A percentile compares a stretch with the other conserved stretches of the same genome.
phyloP scores from a whole-genome alignment of 1,140 invertebrate genomes.

The Aphidius gifuensis region DNA sequence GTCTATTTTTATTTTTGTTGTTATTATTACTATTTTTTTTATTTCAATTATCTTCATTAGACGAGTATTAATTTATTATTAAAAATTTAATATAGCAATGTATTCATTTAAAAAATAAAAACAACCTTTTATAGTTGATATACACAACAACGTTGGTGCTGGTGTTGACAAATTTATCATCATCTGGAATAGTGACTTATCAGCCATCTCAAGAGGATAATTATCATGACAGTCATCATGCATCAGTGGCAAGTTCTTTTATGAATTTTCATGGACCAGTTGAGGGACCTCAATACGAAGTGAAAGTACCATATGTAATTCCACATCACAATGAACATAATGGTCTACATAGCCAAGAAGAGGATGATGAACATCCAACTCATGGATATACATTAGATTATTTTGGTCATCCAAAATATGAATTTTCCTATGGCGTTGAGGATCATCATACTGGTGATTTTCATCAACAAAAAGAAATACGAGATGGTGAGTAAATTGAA shows the following conservation, averaged over 20 bases:
- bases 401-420: conserved; percentile 62
- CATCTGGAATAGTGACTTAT: conserved; percentile 28
- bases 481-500: conserved; percentile 48
- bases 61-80: too few species aligned
- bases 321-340: conserved; percentile 31
- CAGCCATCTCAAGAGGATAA: conserved; percentile 27
- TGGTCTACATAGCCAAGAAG: conserved; percentile 31
- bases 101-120: too few species aligned
- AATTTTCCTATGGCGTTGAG: conserved; percentile 68
- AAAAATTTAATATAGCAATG: too few species aligned
- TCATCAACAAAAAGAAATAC: conserved; percentile 53
- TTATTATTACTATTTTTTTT: too few species aligned
- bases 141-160: too few species aligned
- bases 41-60: too few species aligned
- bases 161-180: conserved; percentile 15
- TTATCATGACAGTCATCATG: conserved; percentile 32
- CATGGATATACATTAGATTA: conserved; percentile 35
- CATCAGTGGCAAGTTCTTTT: conserved; percentile 43
- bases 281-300: conserved; percentile 40
- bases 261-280: conserved; percentile 45
- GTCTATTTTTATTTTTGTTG: too few species aligned
- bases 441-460: conserved; percentile 66
- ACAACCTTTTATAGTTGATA: too few species aligned
- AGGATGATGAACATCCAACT: conserved; percentile 22
- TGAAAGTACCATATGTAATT: conserved; percentile 42